Conservation (phyloP, 2,888 invertebrate genomes). For the Rhagium mordax region DNA sequence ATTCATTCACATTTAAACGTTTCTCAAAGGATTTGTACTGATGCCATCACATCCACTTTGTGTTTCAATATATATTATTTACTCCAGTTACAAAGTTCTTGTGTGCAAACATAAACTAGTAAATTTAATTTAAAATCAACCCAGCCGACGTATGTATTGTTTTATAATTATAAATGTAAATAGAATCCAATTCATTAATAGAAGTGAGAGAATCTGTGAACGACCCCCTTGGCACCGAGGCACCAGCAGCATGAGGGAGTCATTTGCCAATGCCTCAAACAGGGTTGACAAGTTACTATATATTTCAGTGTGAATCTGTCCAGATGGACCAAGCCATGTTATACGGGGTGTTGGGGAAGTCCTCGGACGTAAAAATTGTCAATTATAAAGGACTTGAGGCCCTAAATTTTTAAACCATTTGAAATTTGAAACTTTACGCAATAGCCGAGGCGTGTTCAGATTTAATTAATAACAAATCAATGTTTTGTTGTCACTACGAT, state of each 20-base stretch:
- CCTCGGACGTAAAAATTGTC: too few species aligned
- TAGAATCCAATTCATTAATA: constrained; percentile 65
- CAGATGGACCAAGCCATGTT: not conserved
- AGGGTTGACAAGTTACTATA: constrained; percentile 41
- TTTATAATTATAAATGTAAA: constrained; percentile 53
- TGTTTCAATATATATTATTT: too few species aligned
- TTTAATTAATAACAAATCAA: not conserved
- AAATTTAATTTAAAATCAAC: not conserved
- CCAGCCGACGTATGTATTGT: not conserved
- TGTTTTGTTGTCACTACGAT: not conserved
- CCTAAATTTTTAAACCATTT: not conserved
- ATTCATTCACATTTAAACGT: too few species aligned
- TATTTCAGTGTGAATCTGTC: not conserved
- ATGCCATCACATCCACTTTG: too few species aligned
- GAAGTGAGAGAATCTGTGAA: constrained; percentile 62
- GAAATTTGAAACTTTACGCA: too few species aligned
- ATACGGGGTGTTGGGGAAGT: too few species aligned
- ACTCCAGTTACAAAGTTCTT: not conserved
- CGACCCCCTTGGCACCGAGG: constrained; percentile 62
- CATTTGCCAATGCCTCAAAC: constrained; percentile 58
- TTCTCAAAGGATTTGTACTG: too few species aligned
- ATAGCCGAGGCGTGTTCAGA: not conserved
- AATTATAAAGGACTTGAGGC: too few species aligned
- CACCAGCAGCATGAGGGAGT: constrained; percentile 63
- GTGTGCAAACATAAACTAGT: not conserved